phyloP scores from a whole-genome alignment of 2,113 vertebrate species.

The Cygnus atratus region DNA sequence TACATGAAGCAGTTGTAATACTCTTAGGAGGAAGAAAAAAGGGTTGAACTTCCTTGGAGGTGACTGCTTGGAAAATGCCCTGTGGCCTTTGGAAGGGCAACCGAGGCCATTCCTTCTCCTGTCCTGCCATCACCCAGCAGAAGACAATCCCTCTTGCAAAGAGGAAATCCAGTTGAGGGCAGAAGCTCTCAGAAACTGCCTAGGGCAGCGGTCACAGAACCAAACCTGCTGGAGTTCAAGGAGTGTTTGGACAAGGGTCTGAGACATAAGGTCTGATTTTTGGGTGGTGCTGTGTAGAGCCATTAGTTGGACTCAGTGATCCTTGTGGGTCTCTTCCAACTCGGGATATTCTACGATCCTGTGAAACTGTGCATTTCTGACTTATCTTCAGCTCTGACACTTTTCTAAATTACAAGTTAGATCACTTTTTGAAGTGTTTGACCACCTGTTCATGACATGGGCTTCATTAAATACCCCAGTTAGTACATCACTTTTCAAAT shows the following conservation, averaged over 20 bases:
- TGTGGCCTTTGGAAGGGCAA: not conserved
- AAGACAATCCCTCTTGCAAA: not conserved
- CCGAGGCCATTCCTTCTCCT: not conserved
- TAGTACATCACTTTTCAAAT: accelerated
- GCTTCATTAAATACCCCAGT: not conserved
- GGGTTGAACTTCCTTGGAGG: not conserved
- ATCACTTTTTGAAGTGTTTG: not conserved
- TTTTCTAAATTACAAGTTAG: not conserved
- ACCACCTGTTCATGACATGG: accelerated
- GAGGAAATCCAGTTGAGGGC: not conserved
- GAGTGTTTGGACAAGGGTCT: not conserved
- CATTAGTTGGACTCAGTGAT: not conserved
- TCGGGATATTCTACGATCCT: not conserved
- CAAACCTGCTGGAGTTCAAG: not conserved
- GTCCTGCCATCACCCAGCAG: not conserved
- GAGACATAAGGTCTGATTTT: not conserved
- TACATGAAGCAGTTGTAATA: not conserved
- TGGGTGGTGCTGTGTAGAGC: not conserved
- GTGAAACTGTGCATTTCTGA: accelerated
- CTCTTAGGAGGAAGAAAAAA: not conserved
- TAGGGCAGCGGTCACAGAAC: not conserved
- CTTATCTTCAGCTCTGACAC: not conserved
- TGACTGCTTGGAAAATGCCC: not conserved
- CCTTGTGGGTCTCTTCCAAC: not conserved
- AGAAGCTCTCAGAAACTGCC: not conserved